Conservation (phyloP, 53 echinoderm and acorn worm species). For the Temnopleurus reevesii region DNA sequence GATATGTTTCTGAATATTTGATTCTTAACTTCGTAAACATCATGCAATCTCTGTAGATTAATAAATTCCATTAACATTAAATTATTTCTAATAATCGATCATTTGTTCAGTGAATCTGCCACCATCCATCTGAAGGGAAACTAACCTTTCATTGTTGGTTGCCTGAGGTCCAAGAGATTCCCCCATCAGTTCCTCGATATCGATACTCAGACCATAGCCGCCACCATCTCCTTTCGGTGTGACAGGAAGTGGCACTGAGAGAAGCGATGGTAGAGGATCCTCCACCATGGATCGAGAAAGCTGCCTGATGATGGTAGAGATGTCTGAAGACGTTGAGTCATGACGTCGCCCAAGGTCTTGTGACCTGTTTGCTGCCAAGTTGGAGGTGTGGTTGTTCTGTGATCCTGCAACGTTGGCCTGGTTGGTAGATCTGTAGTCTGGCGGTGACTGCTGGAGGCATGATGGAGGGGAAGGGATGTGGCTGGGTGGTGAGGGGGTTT, state of each 20-base stretch:
- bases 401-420: background rate
- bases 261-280: conserved; percentile 74
- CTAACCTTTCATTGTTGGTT: conserved; percentile 50
- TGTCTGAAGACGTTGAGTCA: conserved; percentile 71
- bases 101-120: too few species aligned
- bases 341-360: conserved; percentile 35
- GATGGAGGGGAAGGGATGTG: conserved; percentile 68
- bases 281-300: conserved; percentile 80
- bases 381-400: background rate
- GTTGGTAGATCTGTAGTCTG: conserved; percentile 13
- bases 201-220: conserved; percentile 92
- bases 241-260: conserved; percentile 67
- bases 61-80: too few species aligned
- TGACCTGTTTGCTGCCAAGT: background rate
- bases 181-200: conserved; percentile 85
- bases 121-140: background rate
- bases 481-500: conserved; percentile 85
- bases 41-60: too few species aligned
- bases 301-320: conserved; percentile 84
- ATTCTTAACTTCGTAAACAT: too few species aligned
- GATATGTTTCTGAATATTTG: too few species aligned
- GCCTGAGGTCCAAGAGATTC: conserved; percentile 41
- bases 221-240: conserved; percentile 95
- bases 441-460: conserved; percentile 36
- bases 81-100: too few species aligned